These are phyloP conservation scores for Hyles lineata DNA, from an alignment of 2,888 invertebrate species.

Conservation along the genomic window DNA sequence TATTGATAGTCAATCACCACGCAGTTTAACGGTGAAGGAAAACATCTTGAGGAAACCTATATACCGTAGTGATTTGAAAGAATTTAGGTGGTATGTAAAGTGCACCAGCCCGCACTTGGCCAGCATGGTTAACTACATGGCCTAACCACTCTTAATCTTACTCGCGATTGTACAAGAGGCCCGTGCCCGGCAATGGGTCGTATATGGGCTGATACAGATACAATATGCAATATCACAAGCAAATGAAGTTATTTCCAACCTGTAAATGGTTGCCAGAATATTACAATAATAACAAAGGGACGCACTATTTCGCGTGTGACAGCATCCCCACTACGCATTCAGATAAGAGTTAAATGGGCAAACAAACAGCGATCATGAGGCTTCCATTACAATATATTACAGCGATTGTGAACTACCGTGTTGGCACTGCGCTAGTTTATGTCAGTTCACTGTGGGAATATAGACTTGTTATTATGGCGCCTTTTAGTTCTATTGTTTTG, in stretches of 20 bases:
- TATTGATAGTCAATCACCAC: too few species aligned
- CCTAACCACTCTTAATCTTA: too few species aligned
- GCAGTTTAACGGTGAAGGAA: too few species aligned
- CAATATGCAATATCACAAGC: background rate
- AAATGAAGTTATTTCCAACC: background rate
- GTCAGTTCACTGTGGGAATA: slow-evolving; percentile 21
- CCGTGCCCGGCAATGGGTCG: too few species aligned
- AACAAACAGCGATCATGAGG: slow-evolving; percentile 54
- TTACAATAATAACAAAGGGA: slow-evolving; percentile 45
- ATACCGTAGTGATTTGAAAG: too few species aligned
- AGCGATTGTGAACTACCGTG: slow-evolving; percentile 47
- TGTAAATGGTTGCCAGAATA: slow-evolving; percentile 15
- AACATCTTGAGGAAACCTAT: too few species aligned
- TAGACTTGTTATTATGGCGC: background rate
- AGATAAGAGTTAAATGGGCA: slow-evolving; percentile 54
- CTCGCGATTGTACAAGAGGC: too few species aligned
- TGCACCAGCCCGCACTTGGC: too few species aligned
- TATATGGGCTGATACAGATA: too few species aligned
- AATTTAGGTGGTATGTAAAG: too few species aligned
- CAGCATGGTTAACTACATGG: too few species aligned
- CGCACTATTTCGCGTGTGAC: slow-evolving; percentile 46
- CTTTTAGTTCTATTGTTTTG: background rate
- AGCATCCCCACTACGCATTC: slow-evolving; percentile 39
- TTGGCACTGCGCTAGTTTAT: slow-evolving; percentile 48
- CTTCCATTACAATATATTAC: slow-evolving; percentile 55